Percentiles rank a stretch among this genome's conserved stretches.
These are phyloP conservation scores for Noctua pronuba DNA, from an alignment of 2,888 invertebrate species.

Conservation along the genomic window DNA sequence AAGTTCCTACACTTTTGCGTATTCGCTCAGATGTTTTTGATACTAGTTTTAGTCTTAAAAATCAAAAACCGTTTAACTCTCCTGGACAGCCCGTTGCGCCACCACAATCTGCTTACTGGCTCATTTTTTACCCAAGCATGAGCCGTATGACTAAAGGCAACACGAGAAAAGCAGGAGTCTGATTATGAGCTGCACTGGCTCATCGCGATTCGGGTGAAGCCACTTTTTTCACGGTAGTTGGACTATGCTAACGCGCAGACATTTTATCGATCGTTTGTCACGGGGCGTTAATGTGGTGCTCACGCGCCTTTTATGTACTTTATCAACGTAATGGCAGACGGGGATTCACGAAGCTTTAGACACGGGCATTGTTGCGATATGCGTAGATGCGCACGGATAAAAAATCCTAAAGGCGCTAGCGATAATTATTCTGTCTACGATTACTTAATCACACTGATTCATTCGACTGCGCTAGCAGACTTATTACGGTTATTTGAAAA, in stretches of 20 bases:
- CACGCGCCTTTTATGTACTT: not conserved
- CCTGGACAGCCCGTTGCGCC: not conserved
- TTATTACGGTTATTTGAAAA: not conserved
- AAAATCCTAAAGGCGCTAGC: not conserved
- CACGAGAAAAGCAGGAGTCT: not conserved
- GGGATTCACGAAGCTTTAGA: not conserved
- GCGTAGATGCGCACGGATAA: not conserved
- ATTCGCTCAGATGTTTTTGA: not conserved
- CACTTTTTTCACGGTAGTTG: not conserved
- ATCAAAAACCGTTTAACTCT: not conserved
- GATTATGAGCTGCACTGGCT: not conserved
- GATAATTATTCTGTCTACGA: not conserved
- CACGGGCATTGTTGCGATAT: not conserved
- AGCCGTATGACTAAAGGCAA: not conserved
- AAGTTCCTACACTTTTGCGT: not conserved
- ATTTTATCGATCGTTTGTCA: slow-evolving; percentile 20
- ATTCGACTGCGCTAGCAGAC: not conserved
- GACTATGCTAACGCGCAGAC: not conserved
- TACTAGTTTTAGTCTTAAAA: not conserved
- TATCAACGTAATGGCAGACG: not conserved
- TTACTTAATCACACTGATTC: not conserved
- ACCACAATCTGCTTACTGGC: not conserved
- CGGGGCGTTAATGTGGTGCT: slow-evolving; percentile 10
- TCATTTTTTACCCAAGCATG: not conserved
- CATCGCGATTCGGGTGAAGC: not conserved